Base-by-base conservation (phyloP, 2,888 invertebrate genomes). In the Cacoxenus indagator region DNA sequence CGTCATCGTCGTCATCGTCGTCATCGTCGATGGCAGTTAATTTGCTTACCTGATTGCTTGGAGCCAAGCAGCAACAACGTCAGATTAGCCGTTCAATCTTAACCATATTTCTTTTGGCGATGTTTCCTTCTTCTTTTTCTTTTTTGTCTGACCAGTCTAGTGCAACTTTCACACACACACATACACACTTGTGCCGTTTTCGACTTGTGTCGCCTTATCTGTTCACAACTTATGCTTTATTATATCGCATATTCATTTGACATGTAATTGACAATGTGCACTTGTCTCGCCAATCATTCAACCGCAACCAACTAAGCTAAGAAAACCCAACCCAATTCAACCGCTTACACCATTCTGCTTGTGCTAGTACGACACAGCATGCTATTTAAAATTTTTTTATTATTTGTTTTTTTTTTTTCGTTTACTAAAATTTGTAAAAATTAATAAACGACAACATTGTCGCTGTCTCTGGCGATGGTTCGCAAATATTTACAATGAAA, bases 251-350 rank as follows among this genome's bases (percentile, higher is more conserved):
- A 51, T 51, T 51, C 51, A 31, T 43, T 45, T 62, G 61, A 62
- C 61, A 62, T 45, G 61, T 62, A 62, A 62, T 62, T 43, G 61
- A 62, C 61, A 45, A 62, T n/a, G 43, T 43, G 61, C 61, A 62
- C 61, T 62, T 62, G 61, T 62, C 61, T 43, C 31, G 61, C 61
- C 61, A 62, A 62, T 62, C 61, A 62, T 43, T 62, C 61, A 62
- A 2, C 17, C n/a, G n/a, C 19, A 48, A 1, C 17, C 19, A 6
- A 17, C 11, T n/a, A 14, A 37, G 37, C 9, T 14, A 37, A 14
- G 37, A 8, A 2, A 14, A n/a, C n/a, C n/a, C n/a, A n/a, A n/a
- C n/a, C n/a, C n/a, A n/a, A n/a, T n/a, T n/a, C n/a, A n/a, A n/a
- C n/a, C n/a, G n/a, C n/a, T n/a, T n/a, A n/a, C n/a, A n/a, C n/a